These are phyloP conservation scores for Linyphia triangularis DNA, from an alignment of 2,888 invertebrate genomes.

Conservation along the genomic window DNA sequence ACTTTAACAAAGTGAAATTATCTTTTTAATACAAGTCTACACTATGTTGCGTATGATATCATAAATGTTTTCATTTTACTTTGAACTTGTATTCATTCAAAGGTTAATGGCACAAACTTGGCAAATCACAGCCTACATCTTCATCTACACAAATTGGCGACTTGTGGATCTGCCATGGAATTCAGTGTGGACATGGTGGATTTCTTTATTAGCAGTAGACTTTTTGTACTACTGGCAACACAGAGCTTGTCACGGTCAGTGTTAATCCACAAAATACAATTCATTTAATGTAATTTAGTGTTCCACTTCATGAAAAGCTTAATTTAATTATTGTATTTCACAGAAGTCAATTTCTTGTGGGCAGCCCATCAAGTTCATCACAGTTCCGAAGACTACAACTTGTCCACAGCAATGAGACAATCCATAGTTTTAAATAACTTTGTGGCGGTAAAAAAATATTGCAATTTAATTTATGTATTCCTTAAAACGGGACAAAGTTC, in stretches of 20 bases:
- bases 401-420: conserved; percentile 90
- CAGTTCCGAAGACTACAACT: conserved; percentile 92
- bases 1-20: background rate
- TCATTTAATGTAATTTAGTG: background rate
- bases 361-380: conserved; percentile 90
- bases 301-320: background rate
- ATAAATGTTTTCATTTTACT: background rate
- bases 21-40: background rate
- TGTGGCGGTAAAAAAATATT: conserved; percentile 89
- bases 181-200: conserved; percentile 88
- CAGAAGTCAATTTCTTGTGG: conserved; percentile 88
- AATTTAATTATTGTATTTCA: background rate
- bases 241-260: conserved; percentile 90
- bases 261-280: background rate
- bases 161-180: conserved; percentile 88
- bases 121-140: conserved; percentile 65
- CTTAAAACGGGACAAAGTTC: too few species aligned
- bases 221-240: conserved; percentile 95
- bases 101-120: conserved; percentile 20
- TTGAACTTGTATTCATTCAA: background rate
- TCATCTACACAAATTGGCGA: conserved; percentile 81
- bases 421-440: conserved; percentile 89
- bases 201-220: conserved; percentile 89
- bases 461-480: too few species aligned
- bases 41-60: background rate